These are phyloP conservation scores for Conops quadrifasciatus DNA, from an alignment of 2,888 invertebrate genomes.

Conservation along the genomic window DNA sequence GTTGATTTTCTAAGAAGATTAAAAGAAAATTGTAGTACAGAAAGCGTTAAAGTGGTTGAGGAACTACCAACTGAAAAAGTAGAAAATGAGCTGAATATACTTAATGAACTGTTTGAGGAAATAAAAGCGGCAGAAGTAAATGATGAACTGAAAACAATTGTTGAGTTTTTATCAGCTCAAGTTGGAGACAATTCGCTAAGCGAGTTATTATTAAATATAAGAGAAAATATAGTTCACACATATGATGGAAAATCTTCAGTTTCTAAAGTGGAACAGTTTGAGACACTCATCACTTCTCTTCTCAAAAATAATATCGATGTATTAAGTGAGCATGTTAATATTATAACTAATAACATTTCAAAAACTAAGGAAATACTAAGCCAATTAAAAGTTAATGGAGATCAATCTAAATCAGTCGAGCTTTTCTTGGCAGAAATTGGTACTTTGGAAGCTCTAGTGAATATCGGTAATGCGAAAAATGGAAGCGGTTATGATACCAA, in stretches of 20 bases:
- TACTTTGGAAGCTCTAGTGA: conserved; percentile 7
- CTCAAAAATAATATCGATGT: neutral
- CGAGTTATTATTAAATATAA: conserved; percentile 6
- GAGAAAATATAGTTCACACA: conserved; percentile 1
- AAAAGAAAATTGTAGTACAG: neutral
- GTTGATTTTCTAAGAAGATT: conserved; percentile 1
- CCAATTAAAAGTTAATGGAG: neutral
- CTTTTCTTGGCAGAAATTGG: neutral
- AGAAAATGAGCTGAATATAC: neutral
- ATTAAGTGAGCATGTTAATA: neutral
- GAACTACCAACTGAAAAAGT: neutral
- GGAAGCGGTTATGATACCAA: neutral
- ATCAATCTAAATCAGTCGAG: neutral
- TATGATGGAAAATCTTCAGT: neutral
- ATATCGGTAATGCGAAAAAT: neutral
- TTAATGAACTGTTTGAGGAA: neutral
- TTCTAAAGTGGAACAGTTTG: neutral
- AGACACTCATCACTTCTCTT: neutral
- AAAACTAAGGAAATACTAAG: neutral
- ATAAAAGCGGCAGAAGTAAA: conserved; percentile 30
- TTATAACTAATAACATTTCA: neutral
- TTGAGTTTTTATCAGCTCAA: neutral
- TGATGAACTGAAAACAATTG: conserved; percentile 26
- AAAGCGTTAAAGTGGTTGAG: neutral
- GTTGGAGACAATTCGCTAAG: conserved; percentile 29